Evolutionary conservation across 2,797 vertebrate genomes (phyloP).

Genomic region (Tapirus indicus): DNA sequence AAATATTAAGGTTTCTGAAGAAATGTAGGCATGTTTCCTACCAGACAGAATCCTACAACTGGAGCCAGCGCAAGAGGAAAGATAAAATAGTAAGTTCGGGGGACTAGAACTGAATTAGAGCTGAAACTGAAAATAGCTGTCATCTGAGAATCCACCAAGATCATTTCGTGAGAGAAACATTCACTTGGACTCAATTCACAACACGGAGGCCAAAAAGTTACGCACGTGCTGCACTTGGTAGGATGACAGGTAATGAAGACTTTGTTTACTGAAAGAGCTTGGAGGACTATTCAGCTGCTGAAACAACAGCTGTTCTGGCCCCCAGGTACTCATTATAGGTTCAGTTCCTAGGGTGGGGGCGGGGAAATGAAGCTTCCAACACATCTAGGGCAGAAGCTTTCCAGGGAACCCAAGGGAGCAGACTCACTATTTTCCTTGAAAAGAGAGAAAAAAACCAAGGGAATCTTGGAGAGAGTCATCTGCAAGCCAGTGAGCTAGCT

Average conservation of each 20-base stretch:
- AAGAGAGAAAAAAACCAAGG: background rate
- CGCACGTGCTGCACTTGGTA: background rate
- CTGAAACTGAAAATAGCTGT: slow-evolving; percentile 83
- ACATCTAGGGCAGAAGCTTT: background rate
- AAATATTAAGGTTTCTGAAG: background rate
- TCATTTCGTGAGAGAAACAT: background rate
- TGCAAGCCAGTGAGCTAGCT: background rate
- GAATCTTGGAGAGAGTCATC: background rate
- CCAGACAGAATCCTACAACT: slow-evolving; percentile 66
- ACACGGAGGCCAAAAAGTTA: background rate
- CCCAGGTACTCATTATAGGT: too few relatives aligned
- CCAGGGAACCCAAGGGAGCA: background rate
- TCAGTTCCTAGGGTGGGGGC: background rate
- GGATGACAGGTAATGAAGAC: background rate
- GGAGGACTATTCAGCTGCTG: too few relatives aligned
- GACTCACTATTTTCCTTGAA: background rate
- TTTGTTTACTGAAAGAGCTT: background rate
- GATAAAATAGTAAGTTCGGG: slow-evolving; percentile 63
- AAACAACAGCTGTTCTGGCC: background rate
- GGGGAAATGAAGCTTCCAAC: background rate
- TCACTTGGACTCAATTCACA: background rate
- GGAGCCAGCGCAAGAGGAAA: slow-evolving; percentile 32
- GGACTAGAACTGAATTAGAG: slow-evolving; percentile 65
- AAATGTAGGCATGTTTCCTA: background rate
- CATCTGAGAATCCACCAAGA: slow-evolving; percentile 60